phyloP scores from a whole-genome alignment of 2,113 vertebrate genomes.

The Anoplopoma fimbria region DNA sequence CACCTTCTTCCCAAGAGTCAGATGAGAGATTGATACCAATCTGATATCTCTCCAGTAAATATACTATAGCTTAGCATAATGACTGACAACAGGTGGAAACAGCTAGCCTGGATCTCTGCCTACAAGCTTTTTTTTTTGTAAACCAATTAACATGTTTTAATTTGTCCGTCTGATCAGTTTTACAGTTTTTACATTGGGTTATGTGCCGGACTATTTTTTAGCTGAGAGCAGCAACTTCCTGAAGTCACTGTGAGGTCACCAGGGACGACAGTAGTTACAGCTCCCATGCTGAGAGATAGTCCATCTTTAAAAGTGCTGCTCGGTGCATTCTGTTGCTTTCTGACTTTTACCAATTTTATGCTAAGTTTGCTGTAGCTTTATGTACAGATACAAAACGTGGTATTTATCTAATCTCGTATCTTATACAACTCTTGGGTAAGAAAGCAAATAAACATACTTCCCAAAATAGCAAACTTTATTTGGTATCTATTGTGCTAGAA shows the following conservation, averaged over 20 bases:
- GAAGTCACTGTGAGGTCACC: background rate
- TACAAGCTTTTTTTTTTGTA: no score
- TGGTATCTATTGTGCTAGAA: background rate
- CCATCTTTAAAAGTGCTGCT: background rate
- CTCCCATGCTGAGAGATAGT: background rate
- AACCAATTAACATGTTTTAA: background rate
- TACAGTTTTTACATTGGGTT: no score
- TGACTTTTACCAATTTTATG: no score
- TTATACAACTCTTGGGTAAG: background rate
- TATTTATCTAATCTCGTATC: background rate
- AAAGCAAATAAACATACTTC: background rate
- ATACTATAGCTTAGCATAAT: background rate
- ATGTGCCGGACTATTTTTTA: background rate
- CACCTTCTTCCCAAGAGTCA: background rate
- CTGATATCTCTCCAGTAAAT: background rate
- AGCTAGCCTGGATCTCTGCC: background rate
- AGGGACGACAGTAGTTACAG: background rate
- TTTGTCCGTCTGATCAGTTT: background rate
- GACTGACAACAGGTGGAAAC: background rate
- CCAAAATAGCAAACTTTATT: background rate
- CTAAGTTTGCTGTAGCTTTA: background rate
- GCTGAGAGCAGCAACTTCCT: background rate
- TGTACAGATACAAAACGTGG: background rate
- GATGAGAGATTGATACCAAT: background rate
- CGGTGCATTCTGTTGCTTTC: background rate